These are phyloP conservation scores for Scrobipalpa costella DNA, from an alignment of 2,888 invertebrate genomes.

Conservation along the genomic window DNA sequence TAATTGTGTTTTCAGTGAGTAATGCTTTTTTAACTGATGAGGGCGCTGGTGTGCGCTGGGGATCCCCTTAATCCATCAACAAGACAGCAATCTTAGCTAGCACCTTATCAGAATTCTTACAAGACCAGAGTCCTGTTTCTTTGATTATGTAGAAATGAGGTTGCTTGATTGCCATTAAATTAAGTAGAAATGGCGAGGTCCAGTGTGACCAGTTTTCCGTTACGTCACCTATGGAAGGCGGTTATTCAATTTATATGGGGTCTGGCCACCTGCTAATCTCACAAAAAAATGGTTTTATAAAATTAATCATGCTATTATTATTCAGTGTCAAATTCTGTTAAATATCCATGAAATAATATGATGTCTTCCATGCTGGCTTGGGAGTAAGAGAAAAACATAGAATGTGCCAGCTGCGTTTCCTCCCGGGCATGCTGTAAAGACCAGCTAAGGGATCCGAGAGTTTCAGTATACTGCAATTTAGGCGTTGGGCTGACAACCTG, in stretches of 20 bases:
- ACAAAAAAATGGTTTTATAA: conserved; percentile 8
- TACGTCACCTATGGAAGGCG: conserved; percentile 17
- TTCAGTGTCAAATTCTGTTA: neutral
- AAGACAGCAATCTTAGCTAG: neutral
- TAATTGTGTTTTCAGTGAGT: too few relatives aligned
- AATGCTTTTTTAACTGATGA: too few relatives aligned
- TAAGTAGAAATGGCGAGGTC: conserved; percentile 20
- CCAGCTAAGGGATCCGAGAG: too few relatives aligned
- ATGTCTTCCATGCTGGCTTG: too few relatives aligned
- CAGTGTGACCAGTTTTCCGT: conserved; percentile 18
- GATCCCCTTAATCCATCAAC: too few relatives aligned
- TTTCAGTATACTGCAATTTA: too few relatives aligned
- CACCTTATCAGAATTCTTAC: neutral
- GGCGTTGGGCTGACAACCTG: too few relatives aligned
- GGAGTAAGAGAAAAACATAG: too few relatives aligned
- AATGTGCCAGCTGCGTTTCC: too few relatives aligned
- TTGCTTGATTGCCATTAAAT: conserved; percentile 7
- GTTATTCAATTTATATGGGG: conserved; percentile 12
- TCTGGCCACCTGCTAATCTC: conserved; percentile 7
- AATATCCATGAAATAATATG: neutral
- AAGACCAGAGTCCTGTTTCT: conserved; percentile 21
- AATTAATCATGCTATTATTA: conserved; percentile 6
- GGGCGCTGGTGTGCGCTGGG: too few relatives aligned
- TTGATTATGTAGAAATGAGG: conserved; percentile 21
- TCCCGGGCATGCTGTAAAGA: too few relatives aligned